These are phyloP conservation scores for Microcebus tavaratra DNA, from an alignment of 2,113 vertebrate genomes.

Conservation along the genomic window DNA sequence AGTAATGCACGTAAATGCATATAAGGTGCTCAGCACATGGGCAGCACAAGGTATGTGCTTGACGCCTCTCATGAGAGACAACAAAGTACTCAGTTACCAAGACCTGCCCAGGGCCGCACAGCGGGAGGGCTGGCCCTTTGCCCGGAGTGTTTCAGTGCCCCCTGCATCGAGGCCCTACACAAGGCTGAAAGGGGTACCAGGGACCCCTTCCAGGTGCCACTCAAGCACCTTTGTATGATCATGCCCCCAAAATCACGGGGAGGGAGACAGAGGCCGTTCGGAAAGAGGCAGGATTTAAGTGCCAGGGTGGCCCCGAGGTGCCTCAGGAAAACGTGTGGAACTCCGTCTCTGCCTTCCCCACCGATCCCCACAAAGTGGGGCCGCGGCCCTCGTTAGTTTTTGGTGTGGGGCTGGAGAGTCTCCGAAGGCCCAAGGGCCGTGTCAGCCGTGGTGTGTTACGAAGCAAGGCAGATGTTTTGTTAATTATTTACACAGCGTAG, in stretches of 20 bases:
- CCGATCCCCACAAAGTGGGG: neutral
- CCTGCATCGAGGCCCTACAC: neutral
- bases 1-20: fast-evolving
- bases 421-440: neutral
- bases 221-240: neutral
- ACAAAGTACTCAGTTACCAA: neutral
- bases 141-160: neutral
- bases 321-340: neutral
- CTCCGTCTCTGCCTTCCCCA: neutral
- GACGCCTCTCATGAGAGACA: neutral
- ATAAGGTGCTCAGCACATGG: fast-evolving
- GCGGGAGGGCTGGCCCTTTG: neutral
- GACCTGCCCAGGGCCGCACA: neutral
- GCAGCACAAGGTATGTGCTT: fast-evolving
- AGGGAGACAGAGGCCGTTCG: neutral
- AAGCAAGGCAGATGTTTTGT: constrained; percentile 65
- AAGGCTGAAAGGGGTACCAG: neutral
- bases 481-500: constrained; percentile 66
- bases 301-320: neutral
- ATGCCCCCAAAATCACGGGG: neutral
- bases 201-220: neutral
- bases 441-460: constrained; percentile 37
- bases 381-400: neutral
- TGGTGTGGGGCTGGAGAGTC: neutral
- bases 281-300: neutral